A percentile compares a stretch with the other conserved stretches of the same genome.
phyloP scores from a whole-genome alignment of 2,113 vertebrate species.

The Tiliqua scincoides region DNA sequence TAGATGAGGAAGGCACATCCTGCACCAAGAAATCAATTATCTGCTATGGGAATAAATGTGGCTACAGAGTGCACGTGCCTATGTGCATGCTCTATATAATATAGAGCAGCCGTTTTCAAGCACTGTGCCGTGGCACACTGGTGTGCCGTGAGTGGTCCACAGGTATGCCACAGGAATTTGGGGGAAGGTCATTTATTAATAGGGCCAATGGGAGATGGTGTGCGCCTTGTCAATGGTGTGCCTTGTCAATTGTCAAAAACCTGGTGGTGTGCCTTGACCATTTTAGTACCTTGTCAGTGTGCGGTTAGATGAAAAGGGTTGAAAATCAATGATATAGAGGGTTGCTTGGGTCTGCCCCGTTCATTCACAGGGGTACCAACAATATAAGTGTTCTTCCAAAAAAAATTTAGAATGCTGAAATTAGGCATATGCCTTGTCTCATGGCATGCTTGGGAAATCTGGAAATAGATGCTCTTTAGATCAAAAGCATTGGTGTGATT shows the following conservation, averaged over 20 bases:
- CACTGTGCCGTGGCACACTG: no score
- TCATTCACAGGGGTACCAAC: neutral
- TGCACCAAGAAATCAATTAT: neutral
- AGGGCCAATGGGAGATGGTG: no score
- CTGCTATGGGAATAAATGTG: neutral
- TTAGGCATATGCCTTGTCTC: neutral
- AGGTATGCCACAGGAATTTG: no score
- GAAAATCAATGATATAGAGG: no score
- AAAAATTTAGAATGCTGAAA: neutral
- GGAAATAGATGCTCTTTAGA: neutral
- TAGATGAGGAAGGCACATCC: neutral
- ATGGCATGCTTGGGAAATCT: neutral
- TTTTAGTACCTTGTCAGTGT: no score
- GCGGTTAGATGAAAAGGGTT: no score
- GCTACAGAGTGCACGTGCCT: neutral
- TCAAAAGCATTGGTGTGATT: neutral
- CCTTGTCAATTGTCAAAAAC: no score
- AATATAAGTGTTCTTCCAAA: neutral
- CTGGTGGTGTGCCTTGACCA: no score
- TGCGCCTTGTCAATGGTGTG: no score
- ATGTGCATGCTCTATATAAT: neutral
- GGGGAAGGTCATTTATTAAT: no score
- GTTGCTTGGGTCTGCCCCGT: neutral
- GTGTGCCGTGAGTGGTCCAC: no score
- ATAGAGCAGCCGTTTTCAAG: no score